Conservation (phyloP, 1,140 invertebrate genomes). For the Mya arenaria region DNA sequence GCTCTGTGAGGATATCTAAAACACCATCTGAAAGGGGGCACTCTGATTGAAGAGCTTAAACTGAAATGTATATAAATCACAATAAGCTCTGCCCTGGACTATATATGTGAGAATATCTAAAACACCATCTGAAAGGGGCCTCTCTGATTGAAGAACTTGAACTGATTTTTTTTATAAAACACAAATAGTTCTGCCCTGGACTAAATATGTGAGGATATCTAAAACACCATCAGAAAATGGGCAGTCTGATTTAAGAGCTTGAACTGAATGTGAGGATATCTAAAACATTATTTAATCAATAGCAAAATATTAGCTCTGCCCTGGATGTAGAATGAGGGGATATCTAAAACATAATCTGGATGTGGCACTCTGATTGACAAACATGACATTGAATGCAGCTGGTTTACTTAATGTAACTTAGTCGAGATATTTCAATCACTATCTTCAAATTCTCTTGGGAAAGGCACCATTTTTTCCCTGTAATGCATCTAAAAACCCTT, state of each 20-base stretch:
- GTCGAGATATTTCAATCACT: constrained; percentile 4
- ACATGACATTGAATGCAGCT: constrained; percentile 4
- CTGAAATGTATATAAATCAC: too few relatives aligned
- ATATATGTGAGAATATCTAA: constrained; percentile 25
- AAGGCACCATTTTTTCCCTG: too few relatives aligned
- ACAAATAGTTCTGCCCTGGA: constrained; percentile 19
- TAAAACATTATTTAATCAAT: too few relatives aligned
- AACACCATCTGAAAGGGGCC: neutral
- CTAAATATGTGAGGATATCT: constrained; percentile 18
- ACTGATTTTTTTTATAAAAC: too few relatives aligned
- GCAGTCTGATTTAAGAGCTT: neutral
- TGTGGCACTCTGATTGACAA: neutral
- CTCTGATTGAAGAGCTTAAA: neutral
- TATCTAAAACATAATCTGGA: neutral
- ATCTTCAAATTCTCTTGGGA: too few relatives aligned
- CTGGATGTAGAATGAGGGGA: constrained; percentile 19
- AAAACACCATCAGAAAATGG: neutral
- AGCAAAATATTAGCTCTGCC: too few relatives aligned
- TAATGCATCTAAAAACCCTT: too few relatives aligned
- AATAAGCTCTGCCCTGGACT: constrained; percentile 11
- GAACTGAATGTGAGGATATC: too few relatives aligned
- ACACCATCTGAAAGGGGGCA: neutral
- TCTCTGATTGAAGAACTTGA: neutral
- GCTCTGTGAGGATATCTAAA: constrained; percentile 22
- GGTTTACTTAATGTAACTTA: constrained; percentile 8